Conservation (phyloP, 2,888 invertebrate genomes). For the Aphidius colemani region DNA sequence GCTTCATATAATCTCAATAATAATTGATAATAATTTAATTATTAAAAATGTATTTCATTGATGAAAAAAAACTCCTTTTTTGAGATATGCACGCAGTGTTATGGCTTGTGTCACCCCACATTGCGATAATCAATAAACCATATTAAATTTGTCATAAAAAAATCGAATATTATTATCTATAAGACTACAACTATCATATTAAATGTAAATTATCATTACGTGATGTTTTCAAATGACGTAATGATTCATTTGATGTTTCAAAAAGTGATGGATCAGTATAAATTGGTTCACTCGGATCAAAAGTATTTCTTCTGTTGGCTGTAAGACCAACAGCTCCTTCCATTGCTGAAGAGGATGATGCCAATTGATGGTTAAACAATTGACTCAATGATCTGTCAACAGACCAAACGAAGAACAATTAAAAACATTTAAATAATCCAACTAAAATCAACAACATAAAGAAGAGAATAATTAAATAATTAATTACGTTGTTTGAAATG, state of each 20-base stretch:
- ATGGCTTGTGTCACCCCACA: neutral
- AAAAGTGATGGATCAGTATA: conserved; percentile 91
- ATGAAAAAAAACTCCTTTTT: no score
- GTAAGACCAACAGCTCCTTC: conserved; percentile 63
- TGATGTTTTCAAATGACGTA: conserved; percentile 66
- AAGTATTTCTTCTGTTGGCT: conserved; percentile 64
- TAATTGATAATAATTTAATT: no score
- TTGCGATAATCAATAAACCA: neutral
- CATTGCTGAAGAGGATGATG: conserved; percentile 53
- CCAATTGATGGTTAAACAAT: conserved; percentile 49
- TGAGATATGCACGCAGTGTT: no score
- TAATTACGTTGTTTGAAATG: conserved; percentile 54
- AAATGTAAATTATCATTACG: conserved; percentile 55
- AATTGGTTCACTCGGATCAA: conserved; percentile 91
- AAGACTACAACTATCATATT: conserved; percentile 41
- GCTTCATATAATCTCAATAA: no score
- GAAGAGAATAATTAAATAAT: no score
- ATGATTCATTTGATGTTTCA: conserved; percentile 78
- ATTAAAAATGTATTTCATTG: no score
- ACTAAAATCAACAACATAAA: no score
- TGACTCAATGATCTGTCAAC: conserved; percentile 47
- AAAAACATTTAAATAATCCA: no score
- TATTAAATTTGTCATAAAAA: conserved; percentile 1
- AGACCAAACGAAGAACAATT: no score
- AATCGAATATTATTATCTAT: conserved; percentile 14